A percentile compares a stretch with the other conserved stretches of the same genome.
phyloP scores from a whole-genome alignment of 2,113 vertebrate genomes.

The Malurus elegans region DNA sequence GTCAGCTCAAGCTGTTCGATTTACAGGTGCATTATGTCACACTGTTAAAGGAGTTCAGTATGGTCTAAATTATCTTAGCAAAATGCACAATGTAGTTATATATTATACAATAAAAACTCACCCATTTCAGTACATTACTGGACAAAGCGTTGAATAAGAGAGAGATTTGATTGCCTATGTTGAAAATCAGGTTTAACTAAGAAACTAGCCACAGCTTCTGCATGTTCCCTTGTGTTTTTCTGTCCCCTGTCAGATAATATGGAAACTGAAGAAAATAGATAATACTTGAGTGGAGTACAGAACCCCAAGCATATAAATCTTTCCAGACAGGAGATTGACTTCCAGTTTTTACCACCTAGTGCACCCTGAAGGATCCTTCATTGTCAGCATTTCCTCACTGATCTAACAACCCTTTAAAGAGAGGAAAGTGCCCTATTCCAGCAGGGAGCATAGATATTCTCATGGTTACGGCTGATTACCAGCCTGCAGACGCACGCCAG shows the following conservation, averaged over 20 bases:
- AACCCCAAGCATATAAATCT: background rate
- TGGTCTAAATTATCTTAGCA: background rate
- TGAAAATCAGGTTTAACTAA: background rate
- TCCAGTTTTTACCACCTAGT: background rate
- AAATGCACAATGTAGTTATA: background rate
- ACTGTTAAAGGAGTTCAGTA: background rate
- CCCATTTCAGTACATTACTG: background rate
- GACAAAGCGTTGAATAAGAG: background rate
- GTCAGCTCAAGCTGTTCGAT: background rate
- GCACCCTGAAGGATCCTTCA: background rate
- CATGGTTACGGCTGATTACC: background rate
- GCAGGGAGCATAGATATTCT: background rate
- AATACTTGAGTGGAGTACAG: background rate
- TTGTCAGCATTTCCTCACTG: background rate
- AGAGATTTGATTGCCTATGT: background rate
- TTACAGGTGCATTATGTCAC: background rate
- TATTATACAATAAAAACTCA: background rate
- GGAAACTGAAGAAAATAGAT: background rate
- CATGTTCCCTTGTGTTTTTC: background rate
- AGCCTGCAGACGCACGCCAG: background rate
- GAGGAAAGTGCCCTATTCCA: background rate
- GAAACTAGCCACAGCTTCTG: background rate
- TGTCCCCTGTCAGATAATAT: background rate
- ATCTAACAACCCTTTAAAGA: background rate
- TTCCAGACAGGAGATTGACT: background rate